A percentile compares a stretch with the other conserved stretches of the same genome.
phyloP scores from a whole-genome alignment of 2,888 invertebrate species.

The Cryptus armator region DNA sequence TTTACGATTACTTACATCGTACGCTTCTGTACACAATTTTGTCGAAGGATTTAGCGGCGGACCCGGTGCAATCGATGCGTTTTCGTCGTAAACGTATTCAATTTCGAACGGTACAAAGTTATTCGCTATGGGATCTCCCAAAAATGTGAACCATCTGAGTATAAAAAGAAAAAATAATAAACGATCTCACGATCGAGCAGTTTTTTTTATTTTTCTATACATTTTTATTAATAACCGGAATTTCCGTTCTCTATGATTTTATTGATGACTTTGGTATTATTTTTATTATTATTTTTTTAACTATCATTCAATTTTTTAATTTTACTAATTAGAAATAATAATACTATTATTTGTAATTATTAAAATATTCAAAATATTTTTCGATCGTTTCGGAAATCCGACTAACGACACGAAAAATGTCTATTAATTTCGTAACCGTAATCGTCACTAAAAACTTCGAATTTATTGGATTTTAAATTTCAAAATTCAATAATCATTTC shows the following conservation, averaged over 20 bases:
- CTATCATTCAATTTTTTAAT: not conserved
- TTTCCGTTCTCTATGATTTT: not conserved
- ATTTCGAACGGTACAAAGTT: slow-evolving; percentile 89
- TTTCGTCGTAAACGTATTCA: slow-evolving; percentile 86
- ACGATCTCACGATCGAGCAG: slow-evolving; percentile 65
- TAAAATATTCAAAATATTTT: not conserved
- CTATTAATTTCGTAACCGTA: too few species aligned
- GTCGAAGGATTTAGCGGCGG: slow-evolving; percentile 85
- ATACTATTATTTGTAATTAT: not conserved
- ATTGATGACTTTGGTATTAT: not conserved
- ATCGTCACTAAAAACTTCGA: too few species aligned
- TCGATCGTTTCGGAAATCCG: too few species aligned
- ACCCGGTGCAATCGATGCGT: slow-evolving; percentile 81
- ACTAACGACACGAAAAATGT: too few species aligned
- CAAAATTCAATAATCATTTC: too few species aligned
- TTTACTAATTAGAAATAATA: too few species aligned
- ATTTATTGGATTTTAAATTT: too few species aligned
- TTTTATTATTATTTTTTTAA: not conserved
- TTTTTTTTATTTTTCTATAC: too few species aligned
- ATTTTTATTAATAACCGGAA: not conserved
- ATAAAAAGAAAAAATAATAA: slow-evolving; percentile 40
- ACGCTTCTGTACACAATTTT: slow-evolving; percentile 88
- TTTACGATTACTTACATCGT: slow-evolving; percentile 83
- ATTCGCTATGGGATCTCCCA: slow-evolving; percentile 87
- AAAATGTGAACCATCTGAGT: slow-evolving; percentile 88